Percentiles rank a stretch among this genome's conserved stretches.
Conservation (phyloP, 2,113 vertebrate genomes). For the Chionomys nivalis region DNA sequence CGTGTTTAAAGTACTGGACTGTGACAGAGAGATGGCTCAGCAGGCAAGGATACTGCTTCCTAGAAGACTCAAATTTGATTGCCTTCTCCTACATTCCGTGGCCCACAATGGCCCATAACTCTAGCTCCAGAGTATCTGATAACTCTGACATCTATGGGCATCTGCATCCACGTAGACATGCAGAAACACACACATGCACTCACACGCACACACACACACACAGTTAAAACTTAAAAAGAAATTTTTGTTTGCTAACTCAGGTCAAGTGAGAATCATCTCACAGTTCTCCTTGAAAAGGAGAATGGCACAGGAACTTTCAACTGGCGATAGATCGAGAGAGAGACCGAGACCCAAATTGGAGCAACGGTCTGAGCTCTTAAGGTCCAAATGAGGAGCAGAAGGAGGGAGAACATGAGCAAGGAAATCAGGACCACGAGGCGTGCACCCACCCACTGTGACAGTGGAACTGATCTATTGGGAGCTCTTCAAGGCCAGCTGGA, state of each 20-base stretch:
- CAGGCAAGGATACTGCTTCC: neutral
- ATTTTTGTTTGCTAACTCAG: neutral
- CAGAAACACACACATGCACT: neutral
- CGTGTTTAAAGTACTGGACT: neutral
- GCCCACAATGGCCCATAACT: neutral
- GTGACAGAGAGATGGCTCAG: neutral
- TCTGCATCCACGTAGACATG: neutral
- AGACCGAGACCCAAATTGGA: no score
- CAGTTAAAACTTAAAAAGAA: neutral
- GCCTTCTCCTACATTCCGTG: neutral
- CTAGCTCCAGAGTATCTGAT: neutral
- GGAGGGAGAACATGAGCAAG: no score
- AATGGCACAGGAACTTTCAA: no score
- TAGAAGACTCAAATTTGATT: neutral
- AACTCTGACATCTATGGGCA: accelerated
- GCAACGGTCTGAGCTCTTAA: no score
- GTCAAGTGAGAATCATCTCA: neutral
- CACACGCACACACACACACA: neutral
- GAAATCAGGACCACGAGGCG: no score
- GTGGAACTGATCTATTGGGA: no score
- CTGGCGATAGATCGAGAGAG: no score
- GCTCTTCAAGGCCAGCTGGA: no score
- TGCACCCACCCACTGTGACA: no score
- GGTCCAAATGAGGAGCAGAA: no score
- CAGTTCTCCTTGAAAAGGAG: neutral